Percentiles rank a stretch among this genome's conserved stretches.
Conservation (phyloP, 2,797 vertebrate species). For the Channallabes apus region DNA sequence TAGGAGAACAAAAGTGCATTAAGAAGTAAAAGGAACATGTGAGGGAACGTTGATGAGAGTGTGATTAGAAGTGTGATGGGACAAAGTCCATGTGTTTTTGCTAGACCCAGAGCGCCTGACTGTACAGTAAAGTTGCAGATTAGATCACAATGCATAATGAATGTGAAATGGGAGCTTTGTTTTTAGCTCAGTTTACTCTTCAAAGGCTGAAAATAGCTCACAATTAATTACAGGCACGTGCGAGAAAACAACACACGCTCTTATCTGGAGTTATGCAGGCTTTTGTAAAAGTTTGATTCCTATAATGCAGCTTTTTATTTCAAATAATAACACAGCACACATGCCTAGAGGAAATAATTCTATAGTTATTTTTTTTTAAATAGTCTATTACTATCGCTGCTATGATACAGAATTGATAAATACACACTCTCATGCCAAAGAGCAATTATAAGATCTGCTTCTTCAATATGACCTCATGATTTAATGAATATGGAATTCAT, state of each 20-base stretch:
- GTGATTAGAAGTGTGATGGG: not conserved
- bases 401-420: not conserved
- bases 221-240: conserved; percentile 44
- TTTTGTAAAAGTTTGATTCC: conserved; percentile 44
- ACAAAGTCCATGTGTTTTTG: not conserved
- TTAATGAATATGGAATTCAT: conserved; percentile 33
- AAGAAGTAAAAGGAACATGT: not conserved
- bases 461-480: conserved; percentile 24
- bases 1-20: not conserved
- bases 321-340: not conserved
- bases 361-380: too few relatives aligned
- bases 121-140: not conserved
- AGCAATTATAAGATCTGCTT: conserved; percentile 2
- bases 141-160: not conserved
- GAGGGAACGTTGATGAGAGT: not conserved
- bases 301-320: conserved; percentile 15
- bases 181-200: conserved; percentile 14
- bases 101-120: not conserved
- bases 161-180: not conserved
- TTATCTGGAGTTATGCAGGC: conserved; percentile 55
- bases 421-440: not conserved
- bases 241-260: conserved; percentile 37
- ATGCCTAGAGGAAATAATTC: not conserved
- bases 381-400: not conserved
- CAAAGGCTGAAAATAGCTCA: conserved; percentile 27